Conservation (phyloP, 2,113 vertebrate genomes). For the Hypomesus transpacificus region DNA sequence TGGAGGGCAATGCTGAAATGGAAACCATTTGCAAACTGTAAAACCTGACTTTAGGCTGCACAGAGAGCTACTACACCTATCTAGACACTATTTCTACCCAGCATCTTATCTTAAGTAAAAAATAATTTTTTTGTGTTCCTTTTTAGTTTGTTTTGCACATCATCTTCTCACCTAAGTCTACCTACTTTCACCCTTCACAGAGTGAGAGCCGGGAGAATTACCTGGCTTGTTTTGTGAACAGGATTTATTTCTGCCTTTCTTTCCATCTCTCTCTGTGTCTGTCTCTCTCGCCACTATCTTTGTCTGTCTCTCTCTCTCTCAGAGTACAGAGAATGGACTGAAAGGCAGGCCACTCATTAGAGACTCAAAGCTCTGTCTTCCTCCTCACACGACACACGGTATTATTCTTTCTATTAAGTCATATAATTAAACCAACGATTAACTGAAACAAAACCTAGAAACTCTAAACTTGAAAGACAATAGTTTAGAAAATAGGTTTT, state of each 20-base stretch:
- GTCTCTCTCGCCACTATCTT: background rate
- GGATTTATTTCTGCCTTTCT: background rate
- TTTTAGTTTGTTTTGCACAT: constrained; percentile 62
- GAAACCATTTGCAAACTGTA: background rate
- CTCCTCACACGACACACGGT: constrained; percentile 27
- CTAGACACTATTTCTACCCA: constrained; percentile 15
- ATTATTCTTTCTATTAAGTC: constrained; percentile 16
- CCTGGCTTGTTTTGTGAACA: too few species aligned
- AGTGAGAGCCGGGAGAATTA: constrained; percentile 16
- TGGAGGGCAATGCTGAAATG: background rate
- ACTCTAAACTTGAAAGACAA: constrained; percentile 33
- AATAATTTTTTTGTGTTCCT: constrained; percentile 26
- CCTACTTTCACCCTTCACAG: constrained; percentile 43
- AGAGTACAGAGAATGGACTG: background rate
- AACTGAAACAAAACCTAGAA: background rate
- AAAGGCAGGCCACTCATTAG: background rate
- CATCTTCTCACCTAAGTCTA: constrained; percentile 50
- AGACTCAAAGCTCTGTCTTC: constrained; percentile 29
- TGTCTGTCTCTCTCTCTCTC: background rate
- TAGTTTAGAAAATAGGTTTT: constrained; percentile 24
- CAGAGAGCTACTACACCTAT: constrained; percentile 42
- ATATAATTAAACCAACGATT: too few species aligned
- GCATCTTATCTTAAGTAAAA: constrained; percentile 12
- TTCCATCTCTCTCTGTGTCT: constrained; percentile 1
- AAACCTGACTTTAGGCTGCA: constrained; percentile 15